Conservation (phyloP, 2,888 invertebrate species). For the Stenchaetothrips biformis region DNA sequence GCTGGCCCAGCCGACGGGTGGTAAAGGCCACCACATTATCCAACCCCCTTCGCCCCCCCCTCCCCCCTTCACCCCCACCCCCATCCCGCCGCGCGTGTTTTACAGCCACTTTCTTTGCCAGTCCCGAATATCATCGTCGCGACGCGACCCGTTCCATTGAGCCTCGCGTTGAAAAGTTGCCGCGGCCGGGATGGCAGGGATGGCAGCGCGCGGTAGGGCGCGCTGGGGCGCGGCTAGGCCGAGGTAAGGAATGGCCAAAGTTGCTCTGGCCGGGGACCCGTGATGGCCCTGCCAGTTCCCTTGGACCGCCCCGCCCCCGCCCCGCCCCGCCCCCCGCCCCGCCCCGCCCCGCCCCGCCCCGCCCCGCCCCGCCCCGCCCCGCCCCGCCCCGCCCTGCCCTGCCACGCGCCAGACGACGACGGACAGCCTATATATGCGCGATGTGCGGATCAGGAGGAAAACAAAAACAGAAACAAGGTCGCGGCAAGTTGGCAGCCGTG, state of each 20-base stretch:
- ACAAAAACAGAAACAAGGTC: neutral
- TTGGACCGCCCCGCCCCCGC: neutral
- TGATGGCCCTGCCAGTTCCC: neutral
- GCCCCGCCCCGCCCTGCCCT: no score
- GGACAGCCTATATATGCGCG: neutral
- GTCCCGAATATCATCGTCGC: neutral
- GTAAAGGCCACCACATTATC: neutral
- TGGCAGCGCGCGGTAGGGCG: neutral
- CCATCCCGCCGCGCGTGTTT: neutral
- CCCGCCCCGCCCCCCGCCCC: neutral
- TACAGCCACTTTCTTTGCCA: neutral
- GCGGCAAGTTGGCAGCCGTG: neutral
- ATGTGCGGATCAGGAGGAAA: neutral
- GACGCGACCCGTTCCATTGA: neutral
- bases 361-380: no score
- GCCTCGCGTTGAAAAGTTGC: no score
- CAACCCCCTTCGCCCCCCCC: neutral
- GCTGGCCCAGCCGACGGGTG: neutral
- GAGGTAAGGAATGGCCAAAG: constrained; percentile 22
- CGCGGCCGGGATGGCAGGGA: neutral
- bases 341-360: neutral
- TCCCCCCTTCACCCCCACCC: no score
- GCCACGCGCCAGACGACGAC: neutral
- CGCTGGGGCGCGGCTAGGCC: neutral
- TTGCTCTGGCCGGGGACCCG: neutral